Percentiles rank a stretch among this genome's conserved stretches.
phyloP scores from a whole-genome alignment of 2,888 invertebrate genomes.

The Pristionchus entomophagus region DNA sequence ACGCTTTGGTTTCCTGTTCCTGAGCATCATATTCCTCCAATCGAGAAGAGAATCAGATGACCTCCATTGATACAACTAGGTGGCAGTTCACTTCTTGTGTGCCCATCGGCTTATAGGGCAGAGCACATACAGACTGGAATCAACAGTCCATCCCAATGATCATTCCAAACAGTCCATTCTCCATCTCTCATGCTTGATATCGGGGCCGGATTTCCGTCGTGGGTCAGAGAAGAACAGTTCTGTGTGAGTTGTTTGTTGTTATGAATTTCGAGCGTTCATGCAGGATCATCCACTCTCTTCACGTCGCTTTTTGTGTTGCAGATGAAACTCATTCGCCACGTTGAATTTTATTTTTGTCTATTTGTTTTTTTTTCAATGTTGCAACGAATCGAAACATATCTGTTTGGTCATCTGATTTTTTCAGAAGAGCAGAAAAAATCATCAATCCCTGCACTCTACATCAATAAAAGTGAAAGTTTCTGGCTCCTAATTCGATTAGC shows the following conservation, averaged over 20 bases:
- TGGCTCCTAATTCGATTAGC: conserved; percentile 18
- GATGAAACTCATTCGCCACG: neutral
- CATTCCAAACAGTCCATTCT: neutral
- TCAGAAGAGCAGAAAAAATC: no score
- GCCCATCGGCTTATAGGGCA: neutral
- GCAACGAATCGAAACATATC: neutral
- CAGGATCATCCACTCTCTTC: neutral
- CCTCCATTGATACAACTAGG: no score
- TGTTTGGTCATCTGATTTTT: neutral
- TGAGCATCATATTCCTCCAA: no score
- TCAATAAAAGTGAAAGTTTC: neutral
- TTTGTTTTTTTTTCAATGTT: neutral
- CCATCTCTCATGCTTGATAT: neutral
- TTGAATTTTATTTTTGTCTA: neutral
- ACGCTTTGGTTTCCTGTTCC: no score
- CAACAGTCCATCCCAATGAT: no score
- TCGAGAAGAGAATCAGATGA: no score
- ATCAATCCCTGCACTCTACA: no score
- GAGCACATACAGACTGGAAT: neutral
- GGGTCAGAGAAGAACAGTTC: neutral
- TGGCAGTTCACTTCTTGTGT: no score
- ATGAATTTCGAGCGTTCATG: no score
- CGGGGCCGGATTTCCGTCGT: neutral
- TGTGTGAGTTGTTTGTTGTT: neutral
- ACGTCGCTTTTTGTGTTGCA: neutral